Percentiles rank a stretch among this genome's conserved stretches.
These are phyloP conservation scores for Xanthostigma xanthostigma DNA, from an alignment of 2,888 invertebrate species.

Conservation along the genomic window DNA sequence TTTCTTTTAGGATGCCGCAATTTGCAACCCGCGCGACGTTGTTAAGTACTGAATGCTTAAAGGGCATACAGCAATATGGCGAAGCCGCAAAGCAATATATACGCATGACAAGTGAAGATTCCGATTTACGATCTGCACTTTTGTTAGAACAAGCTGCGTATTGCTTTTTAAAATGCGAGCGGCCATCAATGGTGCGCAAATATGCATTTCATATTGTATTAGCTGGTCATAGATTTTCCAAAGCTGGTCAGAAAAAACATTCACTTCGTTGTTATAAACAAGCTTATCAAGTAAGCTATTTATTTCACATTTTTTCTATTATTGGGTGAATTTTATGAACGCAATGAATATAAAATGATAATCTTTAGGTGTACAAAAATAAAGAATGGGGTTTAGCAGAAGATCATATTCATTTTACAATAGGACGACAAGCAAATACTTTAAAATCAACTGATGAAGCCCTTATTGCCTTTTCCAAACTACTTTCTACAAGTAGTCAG, in stretches of 20 bases:
- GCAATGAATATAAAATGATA: conserved; percentile 1
- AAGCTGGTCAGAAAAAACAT: conserved; percentile 84
- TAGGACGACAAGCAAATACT: conserved; percentile 78
- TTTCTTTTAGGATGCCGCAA: conserved; percentile 58
- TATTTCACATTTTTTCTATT: neutral
- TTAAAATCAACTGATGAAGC: conserved; percentile 57
- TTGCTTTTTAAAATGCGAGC: conserved; percentile 59
- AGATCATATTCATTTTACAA: conserved; percentile 90
- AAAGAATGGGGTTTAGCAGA: conserved; percentile 85
- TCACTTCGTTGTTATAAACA: conserved; percentile 84
- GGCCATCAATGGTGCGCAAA: conserved; percentile 69
- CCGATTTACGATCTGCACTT: conserved; percentile 88
- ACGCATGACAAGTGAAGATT: conserved; percentile 92
- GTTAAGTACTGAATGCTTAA: conserved; percentile 75
- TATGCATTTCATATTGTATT: conserved; percentile 94
- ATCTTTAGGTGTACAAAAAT: conserved; percentile 46
- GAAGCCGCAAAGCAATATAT: conserved; percentile 94
- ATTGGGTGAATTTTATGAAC: conserved; percentile 1
- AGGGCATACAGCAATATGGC: conserved; percentile 58
- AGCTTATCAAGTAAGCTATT: conserved; percentile 58
- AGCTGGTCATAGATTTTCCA: conserved; percentile 88
- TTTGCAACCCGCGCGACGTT: conserved; percentile 87
- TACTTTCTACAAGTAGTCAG: conserved; percentile 53
- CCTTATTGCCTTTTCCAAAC: conserved; percentile 59
- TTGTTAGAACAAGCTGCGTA: conserved; percentile 90